A percentile compares a stretch with the other conserved stretches of the same genome.
phyloP scores from a whole-genome alignment of 2,113 vertebrate species.

The Nesogale talazaci region DNA sequence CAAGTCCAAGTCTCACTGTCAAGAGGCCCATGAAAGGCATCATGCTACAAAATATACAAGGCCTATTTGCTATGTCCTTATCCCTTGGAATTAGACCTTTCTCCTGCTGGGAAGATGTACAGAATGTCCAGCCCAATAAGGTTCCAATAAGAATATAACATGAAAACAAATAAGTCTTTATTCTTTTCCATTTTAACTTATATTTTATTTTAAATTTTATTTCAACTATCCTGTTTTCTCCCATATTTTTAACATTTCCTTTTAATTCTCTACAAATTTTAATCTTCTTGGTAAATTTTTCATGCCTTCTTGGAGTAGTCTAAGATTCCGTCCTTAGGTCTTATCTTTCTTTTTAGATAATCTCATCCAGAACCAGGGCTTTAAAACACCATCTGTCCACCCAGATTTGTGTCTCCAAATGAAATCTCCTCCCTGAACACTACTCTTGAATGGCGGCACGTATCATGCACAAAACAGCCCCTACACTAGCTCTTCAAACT shows the following conservation, averaged over 20 bases:
- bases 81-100: not conserved
- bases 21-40: not conserved
- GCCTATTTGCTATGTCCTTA: not conserved
- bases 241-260: not conserved
- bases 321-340: not conserved
- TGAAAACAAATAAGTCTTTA: not conserved
- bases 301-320: not conserved
- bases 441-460: not conserved
- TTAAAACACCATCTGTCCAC: not conserved
- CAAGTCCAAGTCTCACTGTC: not conserved
- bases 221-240: not conserved
- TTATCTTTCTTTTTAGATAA: not conserved
- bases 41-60: not conserved
- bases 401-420: not conserved
- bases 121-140: not conserved
- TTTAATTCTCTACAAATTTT: not conserved
- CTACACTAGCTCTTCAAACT: not conserved
- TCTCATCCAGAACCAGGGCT: not conserved
- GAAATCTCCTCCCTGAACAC: not conserved
- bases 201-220: not conserved
- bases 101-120: not conserved
- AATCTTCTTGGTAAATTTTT: not conserved
- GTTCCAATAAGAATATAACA: not conserved
- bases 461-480: not conserved
- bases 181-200: slow-evolving; percentile 8